Percentiles rank a stretch among this genome's conserved stretches.
These are phyloP conservation scores for Microchrysa polita DNA, from an alignment of 2,888 invertebrate species.

Conservation along the genomic window DNA sequence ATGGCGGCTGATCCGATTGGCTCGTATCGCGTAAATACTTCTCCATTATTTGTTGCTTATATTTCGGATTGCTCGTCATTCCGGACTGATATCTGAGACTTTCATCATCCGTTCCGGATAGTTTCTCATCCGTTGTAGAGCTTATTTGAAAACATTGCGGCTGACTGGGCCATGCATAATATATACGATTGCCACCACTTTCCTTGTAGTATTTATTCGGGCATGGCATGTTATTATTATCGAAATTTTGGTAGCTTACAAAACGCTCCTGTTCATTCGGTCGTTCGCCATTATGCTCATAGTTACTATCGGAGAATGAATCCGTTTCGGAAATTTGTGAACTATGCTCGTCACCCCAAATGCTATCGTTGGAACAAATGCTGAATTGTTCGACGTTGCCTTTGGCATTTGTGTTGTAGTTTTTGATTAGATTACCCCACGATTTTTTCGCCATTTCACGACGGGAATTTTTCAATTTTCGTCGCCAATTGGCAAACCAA, in stretches of 20 bases:
- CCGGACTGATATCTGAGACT: conserved; percentile 44
- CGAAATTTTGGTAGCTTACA: not conserved
- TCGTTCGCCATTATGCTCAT: conserved; percentile 35
- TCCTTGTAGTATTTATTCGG: conserved; percentile 42
- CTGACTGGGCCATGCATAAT: conserved; percentile 57
- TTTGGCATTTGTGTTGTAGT: conserved; percentile 78
- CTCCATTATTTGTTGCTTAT: conserved; percentile 71
- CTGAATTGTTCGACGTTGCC: conserved; percentile 84
- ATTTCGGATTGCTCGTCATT: conserved; percentile 62
- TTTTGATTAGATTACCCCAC: conserved; percentile 75
- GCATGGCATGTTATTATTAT: conserved; percentile 4
- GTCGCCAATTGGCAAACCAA: conserved; percentile 86
- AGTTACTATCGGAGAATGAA: conserved; percentile 48
- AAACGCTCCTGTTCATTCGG: conserved; percentile 46
- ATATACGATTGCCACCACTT: conserved; percentile 35
- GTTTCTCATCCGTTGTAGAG: conserved; percentile 61
- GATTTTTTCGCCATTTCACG: conserved; percentile 74
- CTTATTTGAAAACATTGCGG: conserved; percentile 63
- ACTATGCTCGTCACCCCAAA: conserved; percentile 74
- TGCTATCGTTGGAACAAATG: conserved; percentile 80
- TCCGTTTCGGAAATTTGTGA: conserved; percentile 42
- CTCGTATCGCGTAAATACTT: conserved; percentile 67
- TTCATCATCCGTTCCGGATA: conserved; percentile 40
- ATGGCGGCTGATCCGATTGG: conserved; percentile 46
- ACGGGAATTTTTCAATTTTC: conserved; percentile 80